phyloP scores from a whole-genome alignment of 2,797 vertebrate species.

The Ataeniobius toweri region DNA sequence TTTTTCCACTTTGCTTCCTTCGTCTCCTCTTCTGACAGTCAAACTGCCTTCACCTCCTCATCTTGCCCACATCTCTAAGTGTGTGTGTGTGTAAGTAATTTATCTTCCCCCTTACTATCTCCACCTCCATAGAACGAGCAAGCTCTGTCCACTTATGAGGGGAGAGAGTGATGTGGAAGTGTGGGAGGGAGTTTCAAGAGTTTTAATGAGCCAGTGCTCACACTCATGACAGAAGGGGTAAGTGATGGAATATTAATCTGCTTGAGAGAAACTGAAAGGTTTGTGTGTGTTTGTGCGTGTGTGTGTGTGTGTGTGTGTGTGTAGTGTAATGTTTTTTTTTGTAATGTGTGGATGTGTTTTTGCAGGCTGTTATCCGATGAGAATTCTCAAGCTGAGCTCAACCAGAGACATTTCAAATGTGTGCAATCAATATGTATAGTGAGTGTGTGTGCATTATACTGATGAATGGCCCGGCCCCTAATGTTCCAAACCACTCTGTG shows the following conservation, averaged over 20 bases:
- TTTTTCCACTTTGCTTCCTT: constrained; percentile 7
- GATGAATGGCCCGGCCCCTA: constrained; percentile 66
- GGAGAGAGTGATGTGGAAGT: constrained; percentile 21
- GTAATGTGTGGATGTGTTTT: constrained; percentile 9
- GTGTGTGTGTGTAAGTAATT: not conserved
- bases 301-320: not conserved
- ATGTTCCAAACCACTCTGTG: constrained; percentile 69
- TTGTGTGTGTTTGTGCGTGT: not conserved
- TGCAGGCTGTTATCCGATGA: constrained; percentile 28
- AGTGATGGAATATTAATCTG: constrained; percentile 62
- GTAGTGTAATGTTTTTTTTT: constrained; percentile 6
- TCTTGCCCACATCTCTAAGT: constrained; percentile 16
- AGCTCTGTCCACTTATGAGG: constrained; percentile 46
- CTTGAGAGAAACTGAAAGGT: constrained; percentile 21
- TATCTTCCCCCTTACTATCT: constrained; percentile 4
- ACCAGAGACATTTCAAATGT: constrained; percentile 58
- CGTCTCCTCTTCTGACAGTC: constrained; percentile 53
- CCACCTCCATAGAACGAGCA: constrained; percentile 21
- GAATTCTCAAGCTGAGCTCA: constrained; percentile 41
- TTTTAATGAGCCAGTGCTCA: constrained; percentile 70
- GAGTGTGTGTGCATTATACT: constrained; percentile 46
- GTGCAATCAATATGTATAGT: constrained; percentile 49
- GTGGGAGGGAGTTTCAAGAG: constrained; percentile 64
- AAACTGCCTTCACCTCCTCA: constrained; percentile 41
- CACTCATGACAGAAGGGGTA: constrained; percentile 59